These are phyloP conservation scores for Diachasmimorpha longicaudata DNA, from an alignment of 1,140 invertebrate genomes.

Conservation along the genomic window DNA sequence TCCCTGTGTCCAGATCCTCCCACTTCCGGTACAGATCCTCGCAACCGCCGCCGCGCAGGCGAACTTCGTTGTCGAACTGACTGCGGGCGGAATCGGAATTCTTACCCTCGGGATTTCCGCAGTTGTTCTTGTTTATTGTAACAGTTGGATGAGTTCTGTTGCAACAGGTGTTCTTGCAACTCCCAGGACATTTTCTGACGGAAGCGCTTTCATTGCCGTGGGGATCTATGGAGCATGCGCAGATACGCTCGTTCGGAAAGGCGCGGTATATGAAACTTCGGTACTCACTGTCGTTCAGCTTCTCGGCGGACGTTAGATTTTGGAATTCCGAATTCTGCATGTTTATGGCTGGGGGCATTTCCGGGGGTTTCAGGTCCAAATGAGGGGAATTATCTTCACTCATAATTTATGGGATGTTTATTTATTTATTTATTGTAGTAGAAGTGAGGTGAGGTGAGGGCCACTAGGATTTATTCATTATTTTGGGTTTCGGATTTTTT, in stretches of 20 bases:
- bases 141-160: constrained; percentile 20
- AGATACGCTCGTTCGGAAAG: constrained; percentile 47
- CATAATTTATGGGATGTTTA: not conserved
- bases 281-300: constrained; percentile 46
- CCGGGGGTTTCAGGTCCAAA: not conserved
- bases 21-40: constrained; percentile 16
- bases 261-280: constrained; percentile 40
- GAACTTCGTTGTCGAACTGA: not conserved
- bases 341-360: not conserved
- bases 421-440: too few relatives aligned
- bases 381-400: not conserved
- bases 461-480: not conserved
- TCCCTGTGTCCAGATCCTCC: not conserved
- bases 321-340: constrained; percentile 42
- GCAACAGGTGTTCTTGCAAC: constrained; percentile 39
- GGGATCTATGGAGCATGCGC: constrained; percentile 17
- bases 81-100: constrained; percentile 16
- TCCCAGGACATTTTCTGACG: constrained; percentile 34
- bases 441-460: not conserved
- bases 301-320: constrained; percentile 45
- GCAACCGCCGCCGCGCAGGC: constrained; percentile 18
- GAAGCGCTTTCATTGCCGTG: constrained; percentile 5
- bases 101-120: constrained; percentile 20
- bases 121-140: constrained; percentile 10
- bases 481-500: not conserved